These are phyloP conservation scores for Datnioides undecimradiatus DNA, from an alignment of 2,113 vertebrate species.

Conservation along the genomic window DNA sequence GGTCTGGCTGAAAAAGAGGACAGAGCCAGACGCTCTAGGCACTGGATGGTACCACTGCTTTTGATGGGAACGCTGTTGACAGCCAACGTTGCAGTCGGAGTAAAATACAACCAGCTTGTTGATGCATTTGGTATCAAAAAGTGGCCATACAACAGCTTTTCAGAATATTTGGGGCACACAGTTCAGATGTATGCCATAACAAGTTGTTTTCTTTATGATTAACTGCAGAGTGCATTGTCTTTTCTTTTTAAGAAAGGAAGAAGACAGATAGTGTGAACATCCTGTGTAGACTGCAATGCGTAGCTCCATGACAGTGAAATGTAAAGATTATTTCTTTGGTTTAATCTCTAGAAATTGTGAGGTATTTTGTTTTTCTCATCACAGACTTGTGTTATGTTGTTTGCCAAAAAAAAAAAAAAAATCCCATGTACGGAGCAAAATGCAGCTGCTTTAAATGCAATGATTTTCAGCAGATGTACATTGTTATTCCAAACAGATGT, in stretches of 20 bases:
- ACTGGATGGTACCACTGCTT: conserved; percentile 82
- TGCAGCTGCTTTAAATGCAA: conserved; percentile 51
- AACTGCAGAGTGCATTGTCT: conserved; percentile 5
- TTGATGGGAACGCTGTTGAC: conserved; percentile 79
- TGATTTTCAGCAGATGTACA: conserved; percentile 74
- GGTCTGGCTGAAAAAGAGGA: conserved; percentile 73
- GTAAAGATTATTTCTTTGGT: background rate
- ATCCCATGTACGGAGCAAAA: conserved; percentile 21
- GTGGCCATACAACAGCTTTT: conserved; percentile 49
- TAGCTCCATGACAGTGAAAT: conserved; percentile 8
- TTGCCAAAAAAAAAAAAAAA: background rate
- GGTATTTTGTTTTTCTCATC: conserved; percentile 24
- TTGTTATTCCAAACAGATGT: conserved; percentile 80
- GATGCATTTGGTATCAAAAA: conserved; percentile 53
- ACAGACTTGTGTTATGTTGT: conserved; percentile 5
- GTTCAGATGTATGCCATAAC: conserved; percentile 34
- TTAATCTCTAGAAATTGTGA: background rate
- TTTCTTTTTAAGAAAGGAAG: background rate
- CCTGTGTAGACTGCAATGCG: background rate
- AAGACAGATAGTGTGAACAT: background rate
- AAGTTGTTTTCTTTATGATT: conserved; percentile 43
- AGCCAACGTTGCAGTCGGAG: conserved; percentile 70
- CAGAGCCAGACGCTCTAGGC: conserved; percentile 78
- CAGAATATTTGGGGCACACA: conserved; percentile 70
- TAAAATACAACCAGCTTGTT: conserved; percentile 73